These are phyloP conservation scores for Austrolebias charrua DNA, from an alignment of 2,797 vertebrate species.

Conservation along the genomic window DNA sequence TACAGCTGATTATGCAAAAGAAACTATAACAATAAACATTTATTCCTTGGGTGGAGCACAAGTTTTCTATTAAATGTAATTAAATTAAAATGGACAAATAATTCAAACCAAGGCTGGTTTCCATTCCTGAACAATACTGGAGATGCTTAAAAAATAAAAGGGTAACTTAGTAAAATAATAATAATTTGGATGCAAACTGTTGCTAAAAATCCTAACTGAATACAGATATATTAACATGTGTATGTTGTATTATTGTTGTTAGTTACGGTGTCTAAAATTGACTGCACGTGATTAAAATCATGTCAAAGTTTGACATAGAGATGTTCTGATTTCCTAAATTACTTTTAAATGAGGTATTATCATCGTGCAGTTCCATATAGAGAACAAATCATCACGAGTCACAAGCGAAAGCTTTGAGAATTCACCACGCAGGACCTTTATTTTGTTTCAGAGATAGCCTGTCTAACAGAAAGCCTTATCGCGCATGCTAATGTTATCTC, in stretches of 20 bases:
- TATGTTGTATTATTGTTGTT: not conserved
- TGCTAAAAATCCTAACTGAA: too few relatives aligned
- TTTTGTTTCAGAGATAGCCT: constrained; percentile 63
- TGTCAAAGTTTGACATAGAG: constrained; percentile 46
- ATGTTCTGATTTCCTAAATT: constrained; percentile 49
- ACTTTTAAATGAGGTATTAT: constrained; percentile 46
- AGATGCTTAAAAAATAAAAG: not conserved
- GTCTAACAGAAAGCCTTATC: constrained; percentile 57
- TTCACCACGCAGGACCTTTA: constrained; percentile 53
- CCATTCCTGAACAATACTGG: not conserved
- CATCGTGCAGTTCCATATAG: constrained; percentile 43
- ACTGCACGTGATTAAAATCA: constrained; percentile 20
- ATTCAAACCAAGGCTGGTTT: not conserved
- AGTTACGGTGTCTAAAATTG: constrained; percentile 8
- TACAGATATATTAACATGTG: too few relatives aligned
- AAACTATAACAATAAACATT: not conserved
- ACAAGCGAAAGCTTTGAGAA: constrained; percentile 41
- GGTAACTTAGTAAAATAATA: too few relatives aligned
- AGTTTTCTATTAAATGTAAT: not conserved
- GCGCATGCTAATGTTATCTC: constrained; percentile 63
- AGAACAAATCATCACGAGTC: constrained; percentile 56
- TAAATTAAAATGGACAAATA: not conserved
- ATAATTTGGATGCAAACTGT: too few relatives aligned
- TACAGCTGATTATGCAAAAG: not conserved
- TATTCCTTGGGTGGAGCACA: not conserved